Evolutionary conservation across 2,113 vertebrate genomes (phyloP).

Genomic region (Uropsilus gracilis): DNA sequence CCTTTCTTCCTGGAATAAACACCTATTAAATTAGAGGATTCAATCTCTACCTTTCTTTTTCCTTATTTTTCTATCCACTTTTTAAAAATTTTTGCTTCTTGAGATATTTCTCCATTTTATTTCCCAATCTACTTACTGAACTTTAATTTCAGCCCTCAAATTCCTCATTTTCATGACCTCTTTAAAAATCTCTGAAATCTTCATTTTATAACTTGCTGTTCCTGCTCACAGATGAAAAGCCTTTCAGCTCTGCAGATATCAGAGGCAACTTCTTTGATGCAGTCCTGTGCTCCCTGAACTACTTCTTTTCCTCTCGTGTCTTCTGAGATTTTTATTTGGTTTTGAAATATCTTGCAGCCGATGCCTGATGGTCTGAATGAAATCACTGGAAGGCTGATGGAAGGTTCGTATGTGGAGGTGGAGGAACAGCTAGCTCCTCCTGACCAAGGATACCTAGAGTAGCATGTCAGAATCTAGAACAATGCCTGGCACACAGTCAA

Average conservation of each 20-base stretch:
- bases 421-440: not conserved
- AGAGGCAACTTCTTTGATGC: slow-evolving; percentile 10
- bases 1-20: not conserved
- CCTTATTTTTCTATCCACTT: slow-evolving; percentile 1
- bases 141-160: slow-evolving; percentile 34
- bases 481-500: not conserved
- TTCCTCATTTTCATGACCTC: slow-evolving; percentile 36
- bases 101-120: slow-evolving; percentile 32
- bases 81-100: not conserved
- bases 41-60: not conserved
- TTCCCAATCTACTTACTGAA: not conserved
- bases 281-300: not conserved
- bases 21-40: not conserved
- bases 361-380: not conserved
- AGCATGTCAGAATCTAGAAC: not conserved
- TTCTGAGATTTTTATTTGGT: not conserved
- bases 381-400: not conserved
- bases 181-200: slow-evolving; percentile 13
- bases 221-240: slow-evolving; percentile 34
- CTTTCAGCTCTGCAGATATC: not conserved
- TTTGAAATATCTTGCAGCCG: slow-evolving; percentile 20
- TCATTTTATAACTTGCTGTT: slow-evolving; percentile 38
- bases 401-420: not conserved
- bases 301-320: slow-evolving; percentile 41
- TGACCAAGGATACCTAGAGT: not conserved